Evolutionary conservation across 1,140 invertebrate genomes (phyloP).

Genomic region (Hylaeus volcanicus): DNA sequence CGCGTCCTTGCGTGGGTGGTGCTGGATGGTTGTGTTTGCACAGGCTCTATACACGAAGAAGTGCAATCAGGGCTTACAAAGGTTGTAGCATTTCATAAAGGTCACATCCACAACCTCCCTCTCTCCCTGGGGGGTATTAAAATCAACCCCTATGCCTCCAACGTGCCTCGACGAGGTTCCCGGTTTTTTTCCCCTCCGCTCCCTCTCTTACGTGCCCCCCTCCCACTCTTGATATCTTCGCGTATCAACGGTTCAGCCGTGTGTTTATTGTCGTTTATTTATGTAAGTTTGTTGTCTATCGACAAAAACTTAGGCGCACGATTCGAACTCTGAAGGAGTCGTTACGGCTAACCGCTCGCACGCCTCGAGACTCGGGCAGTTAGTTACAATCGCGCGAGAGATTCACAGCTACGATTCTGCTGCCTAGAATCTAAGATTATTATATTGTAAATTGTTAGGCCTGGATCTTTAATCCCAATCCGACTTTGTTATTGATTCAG

Average conservation of each 20-base stretch:
- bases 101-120: slow-evolving; percentile 63
- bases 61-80: slow-evolving; percentile 70
- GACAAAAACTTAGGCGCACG: too few relatives aligned
- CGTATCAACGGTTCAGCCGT: slow-evolving; percentile 36
- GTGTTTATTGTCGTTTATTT: slow-evolving; percentile 28
- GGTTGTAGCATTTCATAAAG: slow-evolving; percentile 76
- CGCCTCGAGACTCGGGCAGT: too few relatives aligned
- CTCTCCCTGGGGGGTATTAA: slow-evolving; percentile 69
- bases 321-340: too few relatives aligned
- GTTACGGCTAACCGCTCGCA: too few relatives aligned
- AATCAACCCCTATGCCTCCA: slow-evolving; percentile 59
- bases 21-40: neutral
- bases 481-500: too few relatives aligned
- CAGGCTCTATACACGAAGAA: slow-evolving; percentile 49
- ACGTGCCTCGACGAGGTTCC: slow-evolving; percentile 26
- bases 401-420: too few relatives aligned
- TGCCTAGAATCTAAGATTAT: too few relatives aligned
- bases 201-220: neutral
- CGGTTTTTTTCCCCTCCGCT: neutral
- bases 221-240: slow-evolving; percentile 23
- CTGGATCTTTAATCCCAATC: too few relatives aligned
- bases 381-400: too few relatives aligned
- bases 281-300: neutral
- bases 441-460: too few relatives aligned
- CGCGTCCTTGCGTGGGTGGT: neutral